Evolutionary conservation across 2,113 vertebrate genomes (phyloP).

Genomic region (Tyrannus savana): DNA sequence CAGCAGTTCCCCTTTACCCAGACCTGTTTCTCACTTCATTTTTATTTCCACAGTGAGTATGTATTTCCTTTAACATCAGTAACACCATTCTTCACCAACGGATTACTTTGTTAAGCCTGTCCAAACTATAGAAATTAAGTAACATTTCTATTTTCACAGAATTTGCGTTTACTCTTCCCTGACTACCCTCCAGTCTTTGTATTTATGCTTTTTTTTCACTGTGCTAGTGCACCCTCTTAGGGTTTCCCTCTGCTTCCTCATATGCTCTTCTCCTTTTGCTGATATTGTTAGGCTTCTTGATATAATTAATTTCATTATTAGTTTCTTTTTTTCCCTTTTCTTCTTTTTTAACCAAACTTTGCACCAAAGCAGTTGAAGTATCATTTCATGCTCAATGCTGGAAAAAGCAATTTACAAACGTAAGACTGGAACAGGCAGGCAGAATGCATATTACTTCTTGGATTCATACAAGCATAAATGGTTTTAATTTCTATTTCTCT

Average conservation of each 20-base stretch:
- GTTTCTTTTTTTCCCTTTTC: accelerated
- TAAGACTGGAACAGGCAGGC: not conserved
- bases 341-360: not conserved
- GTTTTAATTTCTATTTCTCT: not conserved
- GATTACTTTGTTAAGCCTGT: not conserved
- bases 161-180: not conserved
- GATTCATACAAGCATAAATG: not conserved
- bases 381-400: not conserved
- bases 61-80: not conserved
- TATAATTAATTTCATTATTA: not conserved
- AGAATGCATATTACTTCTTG: not conserved
- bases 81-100: not conserved
- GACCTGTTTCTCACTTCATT: not conserved
- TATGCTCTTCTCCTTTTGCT: not conserved
- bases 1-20: not conserved
- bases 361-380: not conserved
- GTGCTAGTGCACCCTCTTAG: not conserved
- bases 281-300: not conserved
- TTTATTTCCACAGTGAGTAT: not conserved
- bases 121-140: not conserved
- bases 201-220: not conserved
- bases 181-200: not conserved
- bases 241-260: not conserved
- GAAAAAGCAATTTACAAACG: not conserved
- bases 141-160: not conserved